Conservation (phyloP, 2,888 invertebrate genomes). For the Plusia festucae region DNA sequence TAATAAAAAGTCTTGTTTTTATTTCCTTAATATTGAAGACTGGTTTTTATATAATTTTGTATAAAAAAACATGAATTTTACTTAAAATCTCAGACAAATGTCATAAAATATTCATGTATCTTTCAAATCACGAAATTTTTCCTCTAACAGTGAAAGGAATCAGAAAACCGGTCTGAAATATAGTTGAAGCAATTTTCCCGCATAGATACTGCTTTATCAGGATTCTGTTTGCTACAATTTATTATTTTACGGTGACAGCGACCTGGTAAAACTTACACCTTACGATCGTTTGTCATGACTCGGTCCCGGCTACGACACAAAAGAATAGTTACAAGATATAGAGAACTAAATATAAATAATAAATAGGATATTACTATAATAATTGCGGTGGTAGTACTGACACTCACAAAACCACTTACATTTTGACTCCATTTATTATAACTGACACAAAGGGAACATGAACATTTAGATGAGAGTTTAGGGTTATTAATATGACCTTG, state of each 20-base stretch:
- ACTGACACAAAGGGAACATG: neutral
- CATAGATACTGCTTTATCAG: slow-evolving; percentile 52
- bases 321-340: slow-evolving; percentile 35
- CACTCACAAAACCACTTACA: neutral
- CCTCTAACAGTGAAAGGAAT: slow-evolving; percentile 12
- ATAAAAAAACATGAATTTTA: slow-evolving; percentile 4
- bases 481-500: neutral
- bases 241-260: slow-evolving; percentile 48
- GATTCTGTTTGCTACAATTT: slow-evolving; percentile 56
- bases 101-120: neutral
- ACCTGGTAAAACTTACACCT: slow-evolving; percentile 52
- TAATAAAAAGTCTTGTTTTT: neutral
- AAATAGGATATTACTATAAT: slow-evolving; percentile 9
- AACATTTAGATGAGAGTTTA: neutral
- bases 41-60: neutral
- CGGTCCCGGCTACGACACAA: slow-evolving; percentile 39
- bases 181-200: slow-evolving; percentile 39
- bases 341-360: slow-evolving; percentile 28
- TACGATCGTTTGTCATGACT: slow-evolving; percentile 52
- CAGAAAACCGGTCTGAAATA: slow-evolving; percentile 35
- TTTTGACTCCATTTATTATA: neutral
- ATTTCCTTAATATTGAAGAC: neutral
- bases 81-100: neutral
- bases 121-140: neutral
- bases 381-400: neutral